A percentile compares a stretch with the other conserved stretches of the same genome.
phyloP scores from a whole-genome alignment of 2,797 vertebrate species.

The Lacerta bilineata region DNA sequence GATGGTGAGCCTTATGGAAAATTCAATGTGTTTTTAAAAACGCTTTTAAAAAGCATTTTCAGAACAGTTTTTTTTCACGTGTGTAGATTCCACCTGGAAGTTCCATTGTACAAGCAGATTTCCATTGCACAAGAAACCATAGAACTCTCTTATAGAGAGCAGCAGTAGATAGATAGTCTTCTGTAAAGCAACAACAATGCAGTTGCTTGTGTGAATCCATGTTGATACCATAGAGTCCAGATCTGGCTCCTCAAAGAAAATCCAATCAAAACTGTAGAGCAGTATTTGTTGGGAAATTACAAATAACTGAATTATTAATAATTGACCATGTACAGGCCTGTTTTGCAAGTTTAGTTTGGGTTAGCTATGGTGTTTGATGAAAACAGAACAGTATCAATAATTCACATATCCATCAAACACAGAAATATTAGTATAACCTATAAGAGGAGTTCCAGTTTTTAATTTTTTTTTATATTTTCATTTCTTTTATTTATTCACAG shows the following conservation, averaged over 20 bases:
- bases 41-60: too few relatives aligned
- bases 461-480: neutral
- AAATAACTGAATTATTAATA: neutral
- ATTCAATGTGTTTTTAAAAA: too few relatives aligned
- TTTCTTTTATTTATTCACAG: neutral
- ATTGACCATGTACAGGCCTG: neutral
- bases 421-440: neutral
- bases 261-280: neutral
- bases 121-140: too few relatives aligned
- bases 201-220: neutral
- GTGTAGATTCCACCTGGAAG: too few relatives aligned
- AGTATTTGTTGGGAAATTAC: neutral
- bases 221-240: neutral
- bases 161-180: too few relatives aligned
- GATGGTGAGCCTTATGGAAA: too few relatives aligned
- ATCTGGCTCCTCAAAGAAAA: neutral
- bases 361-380: conserved; percentile 3
- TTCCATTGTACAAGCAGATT: too few relatives aligned
- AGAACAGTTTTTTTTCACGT: too few relatives aligned
- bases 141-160: neutral
- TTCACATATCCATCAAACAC: neutral
- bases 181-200: neutral
- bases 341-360: neutral
- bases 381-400: conserved; percentile 32
- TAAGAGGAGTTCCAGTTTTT: neutral